Conservation (phyloP, 2,888 invertebrate genomes). For the Podotricha telesiphe region DNA sequence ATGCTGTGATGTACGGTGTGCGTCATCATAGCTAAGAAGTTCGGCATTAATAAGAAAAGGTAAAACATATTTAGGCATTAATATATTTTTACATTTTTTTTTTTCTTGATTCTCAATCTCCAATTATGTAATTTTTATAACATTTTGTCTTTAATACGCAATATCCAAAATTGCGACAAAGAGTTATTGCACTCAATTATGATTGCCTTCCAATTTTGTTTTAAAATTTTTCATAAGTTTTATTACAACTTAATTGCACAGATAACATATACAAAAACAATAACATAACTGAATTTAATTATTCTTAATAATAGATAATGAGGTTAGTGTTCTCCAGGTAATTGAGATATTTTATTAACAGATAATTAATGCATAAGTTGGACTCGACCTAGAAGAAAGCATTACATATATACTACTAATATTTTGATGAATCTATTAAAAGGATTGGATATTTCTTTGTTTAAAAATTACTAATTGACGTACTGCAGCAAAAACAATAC, state of each 20-base stretch:
- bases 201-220: slow-evolving; percentile 9
- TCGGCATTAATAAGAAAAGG: slow-evolving; percentile 11
- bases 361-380: not conserved
- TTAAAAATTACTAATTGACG: not conserved
- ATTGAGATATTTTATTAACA: not conserved
- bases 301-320: slow-evolving; percentile 1
- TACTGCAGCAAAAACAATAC: not conserved
- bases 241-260: slow-evolving; percentile 25
- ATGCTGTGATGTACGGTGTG: slow-evolving; percentile 32
- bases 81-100: not conserved
- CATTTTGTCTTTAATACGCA: slow-evolving; percentile 2
- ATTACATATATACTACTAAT: not conserved
- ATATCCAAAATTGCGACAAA: slow-evolving; percentile 14
- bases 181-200: slow-evolving; percentile 23
- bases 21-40: slow-evolving; percentile 33
- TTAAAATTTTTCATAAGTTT: slow-evolving; percentile 12
- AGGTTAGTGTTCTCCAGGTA: slow-evolving; percentile 23
- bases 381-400: not conserved
- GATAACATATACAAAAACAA: slow-evolving; percentile 20
- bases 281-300: slow-evolving; percentile 25
- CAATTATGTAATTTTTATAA: not conserved
- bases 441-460: not conserved
- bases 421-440: not conserved
- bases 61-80: not conserved
- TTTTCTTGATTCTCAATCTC: not conserved